A percentile compares a stretch with the other conserved stretches of the same genome.
Evolutionary conservation across 1,140 invertebrate species (phyloP).

Genomic region (Monochamus saltuarius): DNA sequence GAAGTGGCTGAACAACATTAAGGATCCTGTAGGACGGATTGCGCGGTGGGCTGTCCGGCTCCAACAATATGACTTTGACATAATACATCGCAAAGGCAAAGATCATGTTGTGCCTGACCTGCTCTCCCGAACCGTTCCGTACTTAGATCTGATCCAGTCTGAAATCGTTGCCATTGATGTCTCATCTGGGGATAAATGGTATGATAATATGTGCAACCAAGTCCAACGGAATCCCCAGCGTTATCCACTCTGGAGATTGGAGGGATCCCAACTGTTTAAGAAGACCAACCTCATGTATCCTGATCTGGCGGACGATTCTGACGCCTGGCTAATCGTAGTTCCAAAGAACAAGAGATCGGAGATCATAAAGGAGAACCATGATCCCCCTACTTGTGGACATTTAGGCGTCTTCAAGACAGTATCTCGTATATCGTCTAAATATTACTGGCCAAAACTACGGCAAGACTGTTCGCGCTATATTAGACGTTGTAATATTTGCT

Average conservation of each 20-base stretch:
- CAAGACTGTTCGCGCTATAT: slow-evolving; percentile 14
- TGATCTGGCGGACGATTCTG: not conserved
- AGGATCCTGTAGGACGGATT: slow-evolving; percentile 48
- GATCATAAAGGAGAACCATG: slow-evolving; percentile 7
- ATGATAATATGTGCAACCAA: slow-evolving; percentile 1
- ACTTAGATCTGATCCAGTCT: not conserved
- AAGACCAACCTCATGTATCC: not conserved
- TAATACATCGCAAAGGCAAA: slow-evolving; percentile 48
- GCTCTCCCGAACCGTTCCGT: slow-evolving; percentile 2
- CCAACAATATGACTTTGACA: slow-evolving; percentile 48
- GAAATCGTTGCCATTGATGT: not conserved
- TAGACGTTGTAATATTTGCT: slow-evolving; percentile 5
- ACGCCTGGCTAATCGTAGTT: not conserved
- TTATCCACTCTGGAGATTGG: slow-evolving; percentile 10
- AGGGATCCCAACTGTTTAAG: slow-evolving; percentile 3
- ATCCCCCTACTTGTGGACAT: slow-evolving; percentile 26
- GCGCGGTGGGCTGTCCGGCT: slow-evolving; percentile 51
- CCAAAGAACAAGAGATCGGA: not conserved
- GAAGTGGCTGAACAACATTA: slow-evolving; percentile 51
- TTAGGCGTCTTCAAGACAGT: slow-evolving; percentile 32
- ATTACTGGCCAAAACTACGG: slow-evolving; percentile 25
- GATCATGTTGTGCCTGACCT: slow-evolving; percentile 42
- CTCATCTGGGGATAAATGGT: slow-evolving; percentile 10
- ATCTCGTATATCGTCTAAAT: slow-evolving; percentile 2
- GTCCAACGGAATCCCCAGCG: slow-evolving; percentile 4